Conservation (phyloP, 2,113 vertebrate genomes). For the Aleadryas rufinucha region DNA sequence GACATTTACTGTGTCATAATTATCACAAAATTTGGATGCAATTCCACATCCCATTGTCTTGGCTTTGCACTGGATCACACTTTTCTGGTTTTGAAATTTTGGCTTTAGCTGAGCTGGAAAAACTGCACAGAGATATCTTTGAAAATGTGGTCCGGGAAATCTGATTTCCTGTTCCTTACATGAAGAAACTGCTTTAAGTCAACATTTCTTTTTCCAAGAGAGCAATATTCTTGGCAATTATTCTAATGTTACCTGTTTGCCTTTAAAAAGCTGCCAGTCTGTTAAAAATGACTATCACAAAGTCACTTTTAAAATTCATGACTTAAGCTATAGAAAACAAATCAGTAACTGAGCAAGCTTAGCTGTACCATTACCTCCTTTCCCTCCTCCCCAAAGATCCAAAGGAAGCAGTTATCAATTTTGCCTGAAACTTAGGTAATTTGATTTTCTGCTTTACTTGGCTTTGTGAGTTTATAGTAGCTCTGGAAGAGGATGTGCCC, state of each 20-base stretch:
- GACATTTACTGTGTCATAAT: background rate
- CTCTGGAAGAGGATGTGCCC: background rate
- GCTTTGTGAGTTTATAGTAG: background rate
- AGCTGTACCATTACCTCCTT: background rate
- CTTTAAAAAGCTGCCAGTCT: background rate
- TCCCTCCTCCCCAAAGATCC: background rate
- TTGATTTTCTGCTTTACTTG: background rate
- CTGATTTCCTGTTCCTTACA: background rate
- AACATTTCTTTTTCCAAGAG: background rate
- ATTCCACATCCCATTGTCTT: background rate
- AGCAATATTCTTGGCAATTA: background rate
- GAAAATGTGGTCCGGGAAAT: background rate
- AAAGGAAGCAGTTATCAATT: background rate
- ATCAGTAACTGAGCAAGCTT: background rate
- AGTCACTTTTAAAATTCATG: background rate
- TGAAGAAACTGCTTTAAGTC: background rate
- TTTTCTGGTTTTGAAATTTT: background rate
- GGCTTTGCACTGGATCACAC: background rate
- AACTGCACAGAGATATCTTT: background rate
- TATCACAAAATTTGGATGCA: background rate
- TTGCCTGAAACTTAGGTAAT: background rate
- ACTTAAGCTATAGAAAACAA: background rate
- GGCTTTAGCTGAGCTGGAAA: background rate
- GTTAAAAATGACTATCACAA: background rate
- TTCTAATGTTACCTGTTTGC: background rate